Percentiles rank a stretch among this genome's conserved stretches.
Conservation (phyloP, 2,888 invertebrate genomes). For the Eurytoma adleriae region DNA sequence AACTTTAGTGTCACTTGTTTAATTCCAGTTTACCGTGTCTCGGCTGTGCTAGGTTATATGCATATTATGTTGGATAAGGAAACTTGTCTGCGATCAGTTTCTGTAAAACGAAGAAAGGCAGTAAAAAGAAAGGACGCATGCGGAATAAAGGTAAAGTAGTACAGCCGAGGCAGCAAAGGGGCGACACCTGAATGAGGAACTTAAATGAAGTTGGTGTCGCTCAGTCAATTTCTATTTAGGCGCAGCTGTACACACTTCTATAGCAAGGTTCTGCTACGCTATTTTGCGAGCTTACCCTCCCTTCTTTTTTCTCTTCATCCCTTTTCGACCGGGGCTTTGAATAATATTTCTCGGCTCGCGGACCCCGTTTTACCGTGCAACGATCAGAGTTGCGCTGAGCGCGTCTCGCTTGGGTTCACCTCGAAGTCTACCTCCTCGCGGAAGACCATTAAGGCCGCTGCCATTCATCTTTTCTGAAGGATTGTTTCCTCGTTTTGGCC, state of each 20-base stretch:
- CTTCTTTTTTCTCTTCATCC: neutral
- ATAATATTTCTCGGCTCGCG: slow-evolving; percentile 50
- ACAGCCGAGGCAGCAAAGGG: slow-evolving; percentile 56
- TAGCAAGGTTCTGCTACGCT: neutral
- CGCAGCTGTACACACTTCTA: slow-evolving; percentile 9
- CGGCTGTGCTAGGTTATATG: neutral
- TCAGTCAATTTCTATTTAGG: slow-evolving; percentile 37
- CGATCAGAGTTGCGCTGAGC: slow-evolving; percentile 34
- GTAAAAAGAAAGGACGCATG: neutral
- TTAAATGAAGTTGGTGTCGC: slow-evolving; percentile 69
- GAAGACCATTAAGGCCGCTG: slow-evolving; percentile 57
- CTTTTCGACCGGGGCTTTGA: slow-evolving; percentile 26
- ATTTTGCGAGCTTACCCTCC: slow-evolving; percentile 3
- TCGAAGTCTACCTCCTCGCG: slow-evolving; percentile 43
- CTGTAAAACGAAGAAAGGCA: neutral
- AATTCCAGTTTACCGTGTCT: slow-evolving; percentile 21
- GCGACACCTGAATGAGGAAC: slow-evolving; percentile 57
- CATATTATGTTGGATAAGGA: slow-evolving; percentile 3
- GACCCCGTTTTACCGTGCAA: slow-evolving; percentile 16
- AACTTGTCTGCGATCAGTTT: neutral
- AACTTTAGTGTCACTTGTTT: neutral
- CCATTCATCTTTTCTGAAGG: slow-evolving; percentile 59
- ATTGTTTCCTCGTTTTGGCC: slow-evolving; percentile 56
- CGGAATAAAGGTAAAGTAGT: neutral
- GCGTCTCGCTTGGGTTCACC: slow-evolving; percentile 27